phyloP scores from a whole-genome alignment of 2,888 invertebrate species.

The Deroplatys truncata region DNA sequence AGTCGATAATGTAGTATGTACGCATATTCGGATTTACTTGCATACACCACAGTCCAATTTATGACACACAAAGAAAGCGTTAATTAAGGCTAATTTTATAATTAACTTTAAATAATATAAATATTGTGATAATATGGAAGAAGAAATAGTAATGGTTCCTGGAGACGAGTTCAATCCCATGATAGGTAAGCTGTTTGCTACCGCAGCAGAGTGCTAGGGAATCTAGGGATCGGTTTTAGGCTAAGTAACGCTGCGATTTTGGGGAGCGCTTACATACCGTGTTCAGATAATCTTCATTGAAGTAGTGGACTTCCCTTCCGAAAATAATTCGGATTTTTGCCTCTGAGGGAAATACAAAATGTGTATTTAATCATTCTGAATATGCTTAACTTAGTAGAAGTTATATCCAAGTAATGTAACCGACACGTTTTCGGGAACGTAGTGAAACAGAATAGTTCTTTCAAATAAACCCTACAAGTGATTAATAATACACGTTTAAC shows the following conservation, averaged over 20 bases:
- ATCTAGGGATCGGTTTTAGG: conserved; percentile 12
- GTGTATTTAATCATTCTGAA: background rate
- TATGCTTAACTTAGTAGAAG: too few species aligned
- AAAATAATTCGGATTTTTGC: background rate
- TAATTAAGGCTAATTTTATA: background rate
- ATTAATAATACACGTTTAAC: too few species aligned
- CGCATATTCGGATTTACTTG: background rate
- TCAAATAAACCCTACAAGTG: too few species aligned
- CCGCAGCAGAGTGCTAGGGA: background rate
- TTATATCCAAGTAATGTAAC: too few species aligned
- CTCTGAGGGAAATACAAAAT: background rate
- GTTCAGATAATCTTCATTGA: background rate
- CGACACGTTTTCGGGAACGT: too few species aligned
- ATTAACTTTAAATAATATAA: background rate
- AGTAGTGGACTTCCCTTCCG: background rate
- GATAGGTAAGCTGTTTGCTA: conserved; percentile 5
- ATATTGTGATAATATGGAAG: background rate
- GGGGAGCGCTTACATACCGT: background rate
- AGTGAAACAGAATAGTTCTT: too few species aligned
- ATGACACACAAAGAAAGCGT: background rate
- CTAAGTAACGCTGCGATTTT: background rate
- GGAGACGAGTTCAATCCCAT: conserved; percentile 9
- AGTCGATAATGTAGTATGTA: background rate
- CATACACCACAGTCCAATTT: background rate
- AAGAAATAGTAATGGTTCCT: conserved; percentile 23